Base-by-base conservation (phyloP, 2,113 vertebrate genomes). In the Myocastor coypus region DNA sequence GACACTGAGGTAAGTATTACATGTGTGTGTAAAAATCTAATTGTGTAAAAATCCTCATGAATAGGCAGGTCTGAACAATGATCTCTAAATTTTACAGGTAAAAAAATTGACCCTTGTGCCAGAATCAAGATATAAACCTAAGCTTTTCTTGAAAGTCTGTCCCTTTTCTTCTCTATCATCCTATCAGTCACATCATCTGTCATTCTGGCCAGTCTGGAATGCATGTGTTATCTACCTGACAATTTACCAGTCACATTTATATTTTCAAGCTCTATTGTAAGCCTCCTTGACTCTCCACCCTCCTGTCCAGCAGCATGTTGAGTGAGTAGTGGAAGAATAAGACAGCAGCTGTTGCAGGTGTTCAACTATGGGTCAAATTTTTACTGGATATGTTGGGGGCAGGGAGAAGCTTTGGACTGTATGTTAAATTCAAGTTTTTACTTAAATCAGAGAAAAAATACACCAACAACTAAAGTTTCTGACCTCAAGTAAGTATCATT, bases 281-380 rank as follows among this genome's bases (percentile, higher is more conserved):
- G 52, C 13, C 17, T 37, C 55, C 34, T 50, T 52, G n/a, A 9
- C 66, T 87, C 52, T 61, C 57, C 30, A 73, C 37, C 34, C 86
- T 88, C 59, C 42, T 63, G 55, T 88, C 55, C 57, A 94, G 77
- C 34, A 83, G 40, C 40, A 83, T 3, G 24, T 5, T 40, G 12
- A 52, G 22, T 30, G 24, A 75, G 28, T 30, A 89, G 46, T 46
- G 34, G 64, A 94, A 75, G 75, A 89, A 40, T 19, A 55, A 42
- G n/a, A 57, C 42, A 57, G 30, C 34, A 61, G 64, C 10, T 9
- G 52, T 7, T 46, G 22, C 11, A 94, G 46, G 80, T 75, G 75
- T 89, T 83, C 93, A 94, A 89, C 42, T 77, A 7, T 83, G 69
- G 24, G 46, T 77, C 80, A 94, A 75, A n/a, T 14, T 52, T 77